Evolutionary conservation across 2,797 vertebrate species (phyloP).

Genomic region (Urosaurus nigricauda): DNA sequence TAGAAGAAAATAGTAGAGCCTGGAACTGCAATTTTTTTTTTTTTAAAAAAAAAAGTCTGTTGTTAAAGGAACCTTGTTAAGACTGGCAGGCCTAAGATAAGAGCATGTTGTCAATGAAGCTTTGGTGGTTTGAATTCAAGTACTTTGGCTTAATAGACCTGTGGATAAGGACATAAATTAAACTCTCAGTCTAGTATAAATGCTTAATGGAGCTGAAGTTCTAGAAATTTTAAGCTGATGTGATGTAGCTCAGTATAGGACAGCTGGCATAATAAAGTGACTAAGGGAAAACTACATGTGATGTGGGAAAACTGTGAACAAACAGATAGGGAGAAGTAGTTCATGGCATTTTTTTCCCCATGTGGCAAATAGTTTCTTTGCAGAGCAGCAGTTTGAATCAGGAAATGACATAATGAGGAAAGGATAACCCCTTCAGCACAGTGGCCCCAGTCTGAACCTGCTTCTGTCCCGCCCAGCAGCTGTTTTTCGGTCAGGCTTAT

Average conservation of each 20-base stretch:
- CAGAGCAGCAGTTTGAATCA: not conserved
- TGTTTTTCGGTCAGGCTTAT: not conserved
- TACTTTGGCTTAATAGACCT: slow-evolving; percentile 10
- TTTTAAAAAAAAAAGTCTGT: slow-evolving; percentile 6
- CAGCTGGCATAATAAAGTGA: not conserved
- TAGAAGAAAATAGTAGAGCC: slow-evolving; percentile 34
- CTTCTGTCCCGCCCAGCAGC: not conserved
- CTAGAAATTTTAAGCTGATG: not conserved
- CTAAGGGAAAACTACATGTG: not conserved
- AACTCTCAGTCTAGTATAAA: not conserved
- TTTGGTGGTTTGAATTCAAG: not conserved
- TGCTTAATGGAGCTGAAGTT: not conserved
- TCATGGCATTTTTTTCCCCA: not conserved
- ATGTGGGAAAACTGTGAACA: not conserved
- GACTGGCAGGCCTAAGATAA: not conserved
- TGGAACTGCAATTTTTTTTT: not conserved
- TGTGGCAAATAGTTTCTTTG: not conserved
- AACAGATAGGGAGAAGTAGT: not conserved
- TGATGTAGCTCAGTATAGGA: not conserved
- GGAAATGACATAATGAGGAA: not conserved
- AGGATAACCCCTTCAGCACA: not conserved
- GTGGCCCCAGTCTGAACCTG: not conserved
- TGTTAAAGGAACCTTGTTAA: slow-evolving; percentile 37
- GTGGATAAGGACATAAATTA: not conserved
- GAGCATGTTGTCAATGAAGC: not conserved